These are phyloP conservation scores for Antennarius maculatus DNA, from an alignment of 2,797 vertebrate genomes.

Conservation along the genomic window DNA sequence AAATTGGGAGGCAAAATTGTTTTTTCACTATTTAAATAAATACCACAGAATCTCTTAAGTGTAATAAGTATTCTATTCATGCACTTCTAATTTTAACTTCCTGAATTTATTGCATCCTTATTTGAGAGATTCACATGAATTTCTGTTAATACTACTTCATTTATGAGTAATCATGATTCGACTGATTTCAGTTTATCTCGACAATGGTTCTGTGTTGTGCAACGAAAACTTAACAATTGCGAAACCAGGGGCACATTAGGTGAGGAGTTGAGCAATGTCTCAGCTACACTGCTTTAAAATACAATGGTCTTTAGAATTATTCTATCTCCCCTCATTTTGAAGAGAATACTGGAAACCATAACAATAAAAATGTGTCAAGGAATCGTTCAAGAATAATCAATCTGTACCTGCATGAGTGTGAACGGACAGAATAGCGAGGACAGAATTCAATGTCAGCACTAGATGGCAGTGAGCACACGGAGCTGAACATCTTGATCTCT, in stretches of 20 bases:
- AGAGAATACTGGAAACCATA: neutral
- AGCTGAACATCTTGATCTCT: neutral
- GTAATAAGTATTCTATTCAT: neutral
- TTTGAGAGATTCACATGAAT: neutral
- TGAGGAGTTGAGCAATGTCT: neutral
- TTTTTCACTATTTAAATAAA: no score
- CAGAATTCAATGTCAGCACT: conserved; percentile 17
- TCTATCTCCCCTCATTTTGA: neutral
- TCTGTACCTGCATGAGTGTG: neutral
- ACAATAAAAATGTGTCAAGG: neutral
- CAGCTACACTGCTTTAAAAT: neutral
- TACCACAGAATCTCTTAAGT: neutral
- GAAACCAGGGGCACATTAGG: neutral
- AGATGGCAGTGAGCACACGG: conserved; percentile 48
- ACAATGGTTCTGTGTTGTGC: neutral
- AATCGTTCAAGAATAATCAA: neutral
- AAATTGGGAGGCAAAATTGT: no score
- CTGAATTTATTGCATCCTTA: neutral
- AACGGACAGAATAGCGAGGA: neutral
- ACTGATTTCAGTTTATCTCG: no score
- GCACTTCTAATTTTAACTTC: neutral
- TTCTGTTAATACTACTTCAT: neutral
- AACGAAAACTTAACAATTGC: neutral
- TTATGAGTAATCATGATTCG: no score
- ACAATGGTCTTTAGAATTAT: neutral